Percentiles rank a stretch among this genome's conserved stretches.
phyloP scores from a whole-genome alignment of 2,113 vertebrate species.

The Hydrochoerus hydrochaeris region DNA sequence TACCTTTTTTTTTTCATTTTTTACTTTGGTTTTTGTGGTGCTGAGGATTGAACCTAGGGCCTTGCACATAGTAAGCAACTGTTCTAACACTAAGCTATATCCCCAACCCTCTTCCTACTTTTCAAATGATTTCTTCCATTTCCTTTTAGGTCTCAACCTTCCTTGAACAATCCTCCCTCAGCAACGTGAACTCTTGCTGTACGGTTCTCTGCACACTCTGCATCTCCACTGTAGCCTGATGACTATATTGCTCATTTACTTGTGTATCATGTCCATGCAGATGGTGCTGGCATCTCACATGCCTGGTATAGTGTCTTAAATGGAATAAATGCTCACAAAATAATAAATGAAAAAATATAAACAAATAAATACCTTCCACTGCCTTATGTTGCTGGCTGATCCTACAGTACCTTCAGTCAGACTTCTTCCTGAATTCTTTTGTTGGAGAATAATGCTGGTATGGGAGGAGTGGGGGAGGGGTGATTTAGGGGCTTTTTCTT shows the following conservation, averaged over 20 bases:
- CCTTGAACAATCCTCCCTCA: background rate
- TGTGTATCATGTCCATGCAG: background rate
- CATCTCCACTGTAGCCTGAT: background rate
- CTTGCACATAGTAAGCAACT: background rate
- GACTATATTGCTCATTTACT: background rate
- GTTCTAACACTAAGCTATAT: background rate
- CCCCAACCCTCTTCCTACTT: background rate
- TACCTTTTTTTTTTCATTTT: background rate
- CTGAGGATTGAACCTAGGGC: background rate
- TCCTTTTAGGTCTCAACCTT: background rate
- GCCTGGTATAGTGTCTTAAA: background rate
- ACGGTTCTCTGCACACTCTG: background rate
- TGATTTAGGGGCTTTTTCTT: slow-evolving; percentile 76
- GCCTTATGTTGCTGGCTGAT: background rate
- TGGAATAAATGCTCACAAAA: background rate
- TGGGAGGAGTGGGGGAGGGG: too few relatives aligned
- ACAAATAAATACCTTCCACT: background rate
- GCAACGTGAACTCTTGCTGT: background rate
- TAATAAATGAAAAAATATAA: background rate
- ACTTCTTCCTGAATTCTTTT: slow-evolving; percentile 48
- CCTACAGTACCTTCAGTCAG: background rate
- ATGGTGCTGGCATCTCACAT: background rate
- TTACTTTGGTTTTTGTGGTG: background rate
- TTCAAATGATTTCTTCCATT: background rate
- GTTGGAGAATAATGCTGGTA: slow-evolving; percentile 39